Evolutionary conservation across 2,888 invertebrate genomes (phyloP).

Genomic region (Isoperla grammatica): DNA sequence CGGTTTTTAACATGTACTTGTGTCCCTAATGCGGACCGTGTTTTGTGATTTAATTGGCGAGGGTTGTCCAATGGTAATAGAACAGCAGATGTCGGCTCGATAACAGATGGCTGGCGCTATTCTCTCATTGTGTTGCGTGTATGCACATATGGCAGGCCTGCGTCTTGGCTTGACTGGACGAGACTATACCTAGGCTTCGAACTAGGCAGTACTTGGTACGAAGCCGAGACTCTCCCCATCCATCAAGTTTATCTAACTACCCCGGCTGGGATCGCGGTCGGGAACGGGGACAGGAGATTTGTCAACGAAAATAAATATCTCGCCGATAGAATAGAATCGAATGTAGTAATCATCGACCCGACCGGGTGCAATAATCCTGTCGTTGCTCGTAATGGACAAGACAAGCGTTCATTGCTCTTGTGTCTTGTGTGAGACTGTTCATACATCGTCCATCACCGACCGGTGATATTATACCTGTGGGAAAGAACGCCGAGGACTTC

Average conservation of each 20-base stretch:
- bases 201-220: slow-evolving; percentile 13
- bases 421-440: too few species aligned
- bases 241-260: background rate
- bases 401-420: too few species aligned
- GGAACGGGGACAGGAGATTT: background rate
- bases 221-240: slow-evolving; percentile 4
- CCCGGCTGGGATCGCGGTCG: too few species aligned
- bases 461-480: slow-evolving; percentile 8
- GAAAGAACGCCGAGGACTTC: slow-evolving; percentile 1
- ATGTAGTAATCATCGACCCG: too few species aligned
- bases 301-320: background rate
- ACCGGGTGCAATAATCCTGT: too few species aligned
- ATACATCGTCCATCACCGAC: too few species aligned
- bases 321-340: too few species aligned
- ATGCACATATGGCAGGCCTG: slow-evolving; percentile 7
- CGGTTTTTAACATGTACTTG: too few species aligned
- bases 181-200: background rate
- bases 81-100: slow-evolving; percentile 8
- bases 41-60: too few species aligned
- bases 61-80: background rate
- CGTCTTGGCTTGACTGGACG: background rate
- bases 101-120: slow-evolving; percentile 8
- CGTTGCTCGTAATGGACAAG: too few species aligned
- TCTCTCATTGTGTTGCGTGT: too few species aligned
- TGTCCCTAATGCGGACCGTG: too few species aligned